A percentile compares a stretch with the other conserved stretches of the same genome.
These are phyloP conservation scores for Leuciscus idus DNA, from an alignment of 2,113 vertebrate species.

Conservation along the genomic window DNA sequence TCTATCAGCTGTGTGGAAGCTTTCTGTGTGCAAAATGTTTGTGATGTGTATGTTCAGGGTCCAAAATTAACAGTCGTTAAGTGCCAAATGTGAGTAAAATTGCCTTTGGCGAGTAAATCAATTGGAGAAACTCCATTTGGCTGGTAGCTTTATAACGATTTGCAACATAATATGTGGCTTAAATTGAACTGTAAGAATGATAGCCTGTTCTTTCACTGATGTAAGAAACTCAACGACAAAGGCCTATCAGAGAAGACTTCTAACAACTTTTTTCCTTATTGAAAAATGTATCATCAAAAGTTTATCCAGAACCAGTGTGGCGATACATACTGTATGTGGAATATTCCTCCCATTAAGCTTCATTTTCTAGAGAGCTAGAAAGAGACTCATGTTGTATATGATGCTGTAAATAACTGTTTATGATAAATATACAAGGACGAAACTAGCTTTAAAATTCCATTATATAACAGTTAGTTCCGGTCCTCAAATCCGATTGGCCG, in stretches of 20 bases:
- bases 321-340: not conserved
- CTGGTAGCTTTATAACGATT: slow-evolving; percentile 2
- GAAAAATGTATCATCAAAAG: not conserved
- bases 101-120: not conserved
- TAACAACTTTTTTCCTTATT: not conserved
- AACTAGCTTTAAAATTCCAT: not conserved
- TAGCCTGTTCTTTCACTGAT: not conserved
- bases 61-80: not conserved
- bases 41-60: slow-evolving; percentile 14
- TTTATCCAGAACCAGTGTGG: not conserved
- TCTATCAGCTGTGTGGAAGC: slow-evolving; percentile 4
- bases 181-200: not conserved
- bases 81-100: not conserved
- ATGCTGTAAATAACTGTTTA: not conserved
- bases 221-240: not conserved
- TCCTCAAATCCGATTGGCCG: not conserved
- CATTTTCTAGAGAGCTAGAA: not conserved
- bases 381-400: not conserved
- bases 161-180: not conserved
- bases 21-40: slow-evolving; percentile 50
- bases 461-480: not conserved
- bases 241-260: not conserved
- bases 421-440: not conserved
- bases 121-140: slow-evolving; percentile 7
- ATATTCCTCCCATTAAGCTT: not conserved